Conservation (phyloP, 1,140 invertebrate species). For the Aricia agestis region DNA sequence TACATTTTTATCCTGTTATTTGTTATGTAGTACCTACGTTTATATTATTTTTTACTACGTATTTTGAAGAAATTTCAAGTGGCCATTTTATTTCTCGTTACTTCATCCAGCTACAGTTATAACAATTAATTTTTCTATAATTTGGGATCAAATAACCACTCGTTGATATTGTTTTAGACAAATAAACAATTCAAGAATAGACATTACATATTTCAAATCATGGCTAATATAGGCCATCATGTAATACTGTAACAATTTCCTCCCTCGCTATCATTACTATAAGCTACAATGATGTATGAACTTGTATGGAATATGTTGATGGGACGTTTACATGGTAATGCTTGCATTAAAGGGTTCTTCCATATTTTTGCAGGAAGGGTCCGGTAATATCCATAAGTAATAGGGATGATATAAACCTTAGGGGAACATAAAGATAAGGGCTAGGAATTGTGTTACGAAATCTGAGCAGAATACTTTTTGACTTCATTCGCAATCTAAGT, state of each 20-base stretch:
- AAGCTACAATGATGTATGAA: slow-evolving; percentile 7
- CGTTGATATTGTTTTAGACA: too few relatives aligned
- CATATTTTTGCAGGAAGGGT: slow-evolving; percentile 7
- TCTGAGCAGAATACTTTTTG: background rate
- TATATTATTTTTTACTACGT: too few relatives aligned
- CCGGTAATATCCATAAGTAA: background rate
- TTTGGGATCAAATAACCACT: too few relatives aligned
- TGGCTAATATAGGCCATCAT: background rate
- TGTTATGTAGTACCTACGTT: too few relatives aligned
- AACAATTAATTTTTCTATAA: background rate
- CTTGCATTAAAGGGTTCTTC: slow-evolving; percentile 7
- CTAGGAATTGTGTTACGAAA: background rate
- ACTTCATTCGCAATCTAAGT: background rate
- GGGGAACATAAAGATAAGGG: slow-evolving; percentile 5
- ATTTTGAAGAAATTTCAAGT: too few relatives aligned
- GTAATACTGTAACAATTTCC: background rate
- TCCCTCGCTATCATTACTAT: background rate
- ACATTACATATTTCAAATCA: background rate
- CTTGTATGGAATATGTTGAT: slow-evolving; percentile 11
- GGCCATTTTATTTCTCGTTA: too few relatives aligned
- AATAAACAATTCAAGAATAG: background rate
- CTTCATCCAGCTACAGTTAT: too few relatives aligned
- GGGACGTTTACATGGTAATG: slow-evolving; percentile 6
- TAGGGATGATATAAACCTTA: slow-evolving; percentile 3
- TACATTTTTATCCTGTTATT: too few relatives aligned